These are phyloP conservation scores for Etheostoma cragini DNA, from an alignment of 2,113 vertebrate genomes.

Conservation along the genomic window DNA sequence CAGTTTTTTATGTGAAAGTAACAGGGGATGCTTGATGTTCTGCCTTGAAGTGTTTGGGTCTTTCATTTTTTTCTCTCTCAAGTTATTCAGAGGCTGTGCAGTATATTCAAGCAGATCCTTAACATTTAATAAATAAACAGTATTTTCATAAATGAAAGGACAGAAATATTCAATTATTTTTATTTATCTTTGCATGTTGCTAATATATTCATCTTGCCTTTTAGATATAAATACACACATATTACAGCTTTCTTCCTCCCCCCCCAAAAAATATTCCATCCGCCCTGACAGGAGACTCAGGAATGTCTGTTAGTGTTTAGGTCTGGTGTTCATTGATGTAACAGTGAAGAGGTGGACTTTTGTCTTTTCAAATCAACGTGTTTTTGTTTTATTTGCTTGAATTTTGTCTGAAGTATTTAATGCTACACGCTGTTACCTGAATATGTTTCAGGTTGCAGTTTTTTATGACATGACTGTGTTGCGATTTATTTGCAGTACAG, in stretches of 20 bases:
- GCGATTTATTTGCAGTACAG: slow-evolving; percentile 39
- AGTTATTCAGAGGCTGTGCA: slow-evolving; percentile 24
- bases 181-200: slow-evolving; percentile 68
- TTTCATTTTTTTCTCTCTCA: slow-evolving; percentile 11
- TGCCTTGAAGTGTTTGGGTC: slow-evolving; percentile 3
- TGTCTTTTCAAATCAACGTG: slow-evolving; percentile 3
- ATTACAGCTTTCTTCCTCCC: slow-evolving; percentile 11
- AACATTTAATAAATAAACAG: slow-evolving; percentile 37
- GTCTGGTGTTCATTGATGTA: slow-evolving; percentile 38
- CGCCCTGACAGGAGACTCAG: slow-evolving; percentile 54
- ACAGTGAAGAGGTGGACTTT: slow-evolving; percentile 30
- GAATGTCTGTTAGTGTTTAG: slow-evolving; percentile 40
- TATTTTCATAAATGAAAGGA: slow-evolving; percentile 54
- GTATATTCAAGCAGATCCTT: slow-evolving; percentile 50
- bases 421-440: slow-evolving; percentile 30
- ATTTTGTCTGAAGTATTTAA: slow-evolving; percentile 45
- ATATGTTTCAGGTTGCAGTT: slow-evolving; percentile 36
- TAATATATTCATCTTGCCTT: slow-evolving; percentile 55
- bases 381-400: slow-evolving; percentile 19
- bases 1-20: slow-evolving; percentile 31
- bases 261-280: slow-evolving; percentile 10
- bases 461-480: slow-evolving; percentile 41
- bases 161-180: slow-evolving; percentile 39
- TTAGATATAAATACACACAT: slow-evolving; percentile 41
- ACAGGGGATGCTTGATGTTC: slow-evolving; percentile 1